These are phyloP conservation scores for Parauchenoglanis punctatus DNA, from an alignment of 2,797 vertebrate genomes.

Conservation along the genomic window DNA sequence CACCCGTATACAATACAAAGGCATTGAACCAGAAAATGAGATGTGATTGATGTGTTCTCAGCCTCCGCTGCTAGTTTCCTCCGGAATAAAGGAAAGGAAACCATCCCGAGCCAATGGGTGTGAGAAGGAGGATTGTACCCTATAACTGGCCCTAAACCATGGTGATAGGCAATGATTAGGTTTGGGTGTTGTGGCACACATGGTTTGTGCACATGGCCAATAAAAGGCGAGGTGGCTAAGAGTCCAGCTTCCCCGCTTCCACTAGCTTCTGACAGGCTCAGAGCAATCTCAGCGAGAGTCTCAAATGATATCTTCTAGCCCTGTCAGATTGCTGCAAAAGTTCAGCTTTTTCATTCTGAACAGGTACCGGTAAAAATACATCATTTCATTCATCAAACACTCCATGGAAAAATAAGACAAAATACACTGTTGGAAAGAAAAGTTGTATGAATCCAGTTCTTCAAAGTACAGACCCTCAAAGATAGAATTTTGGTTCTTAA, in stretches of 20 bases:
- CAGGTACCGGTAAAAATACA: constrained; percentile 63
- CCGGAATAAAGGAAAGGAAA: constrained; percentile 19
- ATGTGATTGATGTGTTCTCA: constrained; percentile 38
- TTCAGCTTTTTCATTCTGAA: constrained; percentile 77
- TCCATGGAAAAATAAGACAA: not conserved
- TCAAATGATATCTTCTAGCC: constrained; percentile 76
- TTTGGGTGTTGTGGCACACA: not conserved
- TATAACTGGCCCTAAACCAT: constrained; percentile 1
- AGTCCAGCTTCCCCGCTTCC: constrained; percentile 46
- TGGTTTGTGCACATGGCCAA: not conserved
- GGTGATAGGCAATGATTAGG: not conserved
- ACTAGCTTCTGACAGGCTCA: constrained; percentile 71
- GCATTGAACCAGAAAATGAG: constrained; percentile 31
- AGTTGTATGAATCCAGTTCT: not conserved
- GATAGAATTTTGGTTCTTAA: not conserved
- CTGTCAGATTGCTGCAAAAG: constrained; percentile 78
- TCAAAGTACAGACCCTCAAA: not conserved
- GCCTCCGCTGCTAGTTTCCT: constrained; percentile 8
- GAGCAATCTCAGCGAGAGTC: constrained; percentile 73
- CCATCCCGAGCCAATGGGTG: not conserved
- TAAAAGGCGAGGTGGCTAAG: not conserved
- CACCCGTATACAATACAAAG: constrained; percentile 13
- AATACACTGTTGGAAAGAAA: not conserved
- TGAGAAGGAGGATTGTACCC: constrained; percentile 15
- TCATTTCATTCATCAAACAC: constrained; percentile 12